Base-by-base conservation (phyloP, 1,140 invertebrate genomes). In the Steinernema feltiae region DNA sequence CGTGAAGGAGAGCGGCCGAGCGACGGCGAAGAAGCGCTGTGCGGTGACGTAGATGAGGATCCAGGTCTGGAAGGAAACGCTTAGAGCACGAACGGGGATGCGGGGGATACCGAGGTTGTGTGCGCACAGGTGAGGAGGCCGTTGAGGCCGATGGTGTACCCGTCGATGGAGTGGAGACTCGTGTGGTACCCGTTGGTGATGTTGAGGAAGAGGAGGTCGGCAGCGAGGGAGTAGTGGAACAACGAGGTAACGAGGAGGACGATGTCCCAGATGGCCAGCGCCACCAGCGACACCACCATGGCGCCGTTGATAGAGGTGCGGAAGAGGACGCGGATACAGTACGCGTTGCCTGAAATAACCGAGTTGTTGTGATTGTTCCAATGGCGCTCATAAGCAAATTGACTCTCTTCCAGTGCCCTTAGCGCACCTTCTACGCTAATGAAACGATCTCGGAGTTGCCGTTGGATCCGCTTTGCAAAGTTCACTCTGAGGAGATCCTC, bases 41-140 rank as follows among this genome's bases (percentile, higher is more conserved):
- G 78, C 78, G 12, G 78, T 73, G 15, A 79, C 78, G 32, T 79
- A 71, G n/a, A 79, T 74, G 0, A 79, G 53, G 72, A 79, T 79
- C 78, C 79, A 80, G 3, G 79, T 80, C 79, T 79, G 74, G 72
- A 79, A 41, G 31, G 3, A 30, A 3, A 41, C 7, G 12, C 15
- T 15, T 63, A n/a, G 53, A 63, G 24, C 24, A 3, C 53, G 7
- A 15, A 63, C 7, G 3, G 3, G 24, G 24, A 27, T 63, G 15
- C 7, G 24, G 53, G 12, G 24, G 7, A 15, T 27, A 63, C 53
- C 12, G 53, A 63, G 24, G 53, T 63, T 15, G 53, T 63, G 53
- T 63, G 53, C 12, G 53, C 53, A 63, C 53, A 63, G 12, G 53
- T 63, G 7, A 63, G 53, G 24, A 63, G 53, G 2, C 53, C 53